phyloP scores from a whole-genome alignment of 2,888 invertebrate genomes.

The Pyrrhosoma nymphula region DNA sequence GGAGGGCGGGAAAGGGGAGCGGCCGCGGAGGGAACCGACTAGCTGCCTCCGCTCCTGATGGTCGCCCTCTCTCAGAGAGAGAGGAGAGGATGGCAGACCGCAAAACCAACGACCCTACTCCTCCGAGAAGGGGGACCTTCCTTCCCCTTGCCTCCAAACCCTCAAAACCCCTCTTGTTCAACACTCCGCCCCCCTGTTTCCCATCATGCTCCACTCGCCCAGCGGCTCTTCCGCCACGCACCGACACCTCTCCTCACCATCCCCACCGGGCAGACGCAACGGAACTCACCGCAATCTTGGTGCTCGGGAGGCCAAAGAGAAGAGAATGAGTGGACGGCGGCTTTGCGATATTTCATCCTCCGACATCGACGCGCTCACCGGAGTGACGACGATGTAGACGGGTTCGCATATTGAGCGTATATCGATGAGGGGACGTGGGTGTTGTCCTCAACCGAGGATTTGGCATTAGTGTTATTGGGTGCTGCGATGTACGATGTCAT shows the following conservation, averaged over 20 bases:
- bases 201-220: conserved; percentile 20
- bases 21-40: background rate
- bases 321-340: background rate
- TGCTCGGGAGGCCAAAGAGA: background rate
- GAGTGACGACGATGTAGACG: background rate
- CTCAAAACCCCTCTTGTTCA: background rate
- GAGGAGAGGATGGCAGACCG: background rate
- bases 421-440: background rate
- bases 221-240: background rate
- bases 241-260: background rate
- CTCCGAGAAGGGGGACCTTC: background rate
- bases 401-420: background rate
- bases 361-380: background rate
- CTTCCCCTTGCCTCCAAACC: background rate
- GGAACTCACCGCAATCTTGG: background rate
- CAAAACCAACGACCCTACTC: background rate
- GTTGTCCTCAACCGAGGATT: too few species aligned
- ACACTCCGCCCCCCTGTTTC: background rate
- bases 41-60: background rate
- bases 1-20: background rate
- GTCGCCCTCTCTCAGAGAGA: background rate
- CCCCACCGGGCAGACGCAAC: background rate
- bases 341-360: background rate
- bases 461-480: too few species aligned
- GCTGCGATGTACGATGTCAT: too few species aligned